A percentile compares a stretch with the other conserved stretches of the same genome.
These are phyloP conservation scores for Heteropelma amictum DNA, from an alignment of 2,888 invertebrate species.

Conservation along the genomic window DNA sequence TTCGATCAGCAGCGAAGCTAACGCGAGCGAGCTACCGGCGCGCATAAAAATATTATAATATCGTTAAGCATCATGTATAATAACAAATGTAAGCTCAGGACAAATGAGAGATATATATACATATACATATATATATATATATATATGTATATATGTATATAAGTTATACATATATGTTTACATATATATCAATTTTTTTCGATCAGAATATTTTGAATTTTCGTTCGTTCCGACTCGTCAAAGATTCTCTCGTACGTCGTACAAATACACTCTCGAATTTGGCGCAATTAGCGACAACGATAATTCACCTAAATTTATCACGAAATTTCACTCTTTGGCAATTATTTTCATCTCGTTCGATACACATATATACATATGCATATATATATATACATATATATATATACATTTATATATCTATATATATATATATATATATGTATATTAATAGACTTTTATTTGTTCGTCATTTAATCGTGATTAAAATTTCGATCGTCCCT, in stretches of 20 bases:
- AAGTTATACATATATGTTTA: not conserved
- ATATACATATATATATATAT: not conserved
- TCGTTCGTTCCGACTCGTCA: constrained; percentile 41
- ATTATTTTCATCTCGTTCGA: constrained; percentile 6
- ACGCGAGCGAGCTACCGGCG: constrained; percentile 72
- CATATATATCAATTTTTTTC: constrained; percentile 39
- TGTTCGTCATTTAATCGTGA: constrained; percentile 15
- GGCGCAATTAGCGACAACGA: constrained; percentile 27
- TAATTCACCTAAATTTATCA: constrained; percentile 17
- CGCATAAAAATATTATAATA: constrained; percentile 77
- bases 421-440: constrained; percentile 5
- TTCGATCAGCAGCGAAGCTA: constrained; percentile 60
- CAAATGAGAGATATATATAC: constrained; percentile 62
- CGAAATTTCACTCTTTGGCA: constrained; percentile 20
- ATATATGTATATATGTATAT: constrained; percentile 34
- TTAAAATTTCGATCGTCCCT: constrained; percentile 62
- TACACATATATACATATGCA: constrained; percentile 4
- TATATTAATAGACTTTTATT: constrained; percentile 4
- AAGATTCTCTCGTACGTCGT: constrained; percentile 18
- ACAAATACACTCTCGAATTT: constrained; percentile 23
- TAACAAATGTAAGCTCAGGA: constrained; percentile 78
- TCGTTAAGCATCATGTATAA: constrained; percentile 75
- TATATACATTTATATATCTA: not conserved
- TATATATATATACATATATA: not conserved
- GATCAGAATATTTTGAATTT: constrained; percentile 27